phyloP scores from a whole-genome alignment of 1,140 invertebrate species.

The Dryas iulia region DNA sequence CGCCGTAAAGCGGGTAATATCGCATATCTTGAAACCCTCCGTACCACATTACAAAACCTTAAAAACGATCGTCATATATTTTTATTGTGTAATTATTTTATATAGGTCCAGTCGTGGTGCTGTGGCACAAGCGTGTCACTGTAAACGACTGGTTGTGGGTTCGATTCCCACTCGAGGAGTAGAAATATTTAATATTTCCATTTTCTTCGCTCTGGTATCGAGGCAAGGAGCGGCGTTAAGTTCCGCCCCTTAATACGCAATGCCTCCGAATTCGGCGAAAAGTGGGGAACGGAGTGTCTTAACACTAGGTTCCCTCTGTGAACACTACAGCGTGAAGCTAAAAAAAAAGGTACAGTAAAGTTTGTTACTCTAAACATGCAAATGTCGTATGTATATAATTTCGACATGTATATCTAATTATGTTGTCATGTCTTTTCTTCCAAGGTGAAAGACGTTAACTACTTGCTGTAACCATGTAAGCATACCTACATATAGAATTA shows the following conservation, averaged over 20 bases:
- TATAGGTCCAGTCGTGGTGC: no score
- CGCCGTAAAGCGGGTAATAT: slow-evolving; percentile 9
- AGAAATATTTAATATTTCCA: no score
- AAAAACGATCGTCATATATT: slow-evolving; percentile 3
- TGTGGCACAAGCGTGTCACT: no score
- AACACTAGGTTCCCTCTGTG: no score
- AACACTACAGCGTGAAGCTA: no score
- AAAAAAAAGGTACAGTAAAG: slow-evolving; percentile 3
- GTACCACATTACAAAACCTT: slow-evolving; percentile 16
- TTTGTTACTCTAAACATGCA: slow-evolving; percentile 7
- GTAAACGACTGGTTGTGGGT: no score
- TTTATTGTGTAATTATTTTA: slow-evolving; percentile 12
- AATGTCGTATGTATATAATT: slow-evolving; percentile 9
- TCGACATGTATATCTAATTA: slow-evolving; percentile 26
- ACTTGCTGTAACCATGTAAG: not conserved
- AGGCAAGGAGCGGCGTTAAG: no score
- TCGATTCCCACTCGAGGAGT: no score
- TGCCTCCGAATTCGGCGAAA: no score
- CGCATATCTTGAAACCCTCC: slow-evolving; percentile 16
- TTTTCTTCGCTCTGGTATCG: no score
- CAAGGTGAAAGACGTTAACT: slow-evolving; percentile 2
- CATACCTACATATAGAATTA: not conserved
- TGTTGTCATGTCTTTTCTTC: slow-evolving; percentile 21
- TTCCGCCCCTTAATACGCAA: no score
- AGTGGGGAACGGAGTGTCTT: no score